Base-by-base conservation (phyloP, 1,140 invertebrate species). In the Drosophila virilis region DNA sequence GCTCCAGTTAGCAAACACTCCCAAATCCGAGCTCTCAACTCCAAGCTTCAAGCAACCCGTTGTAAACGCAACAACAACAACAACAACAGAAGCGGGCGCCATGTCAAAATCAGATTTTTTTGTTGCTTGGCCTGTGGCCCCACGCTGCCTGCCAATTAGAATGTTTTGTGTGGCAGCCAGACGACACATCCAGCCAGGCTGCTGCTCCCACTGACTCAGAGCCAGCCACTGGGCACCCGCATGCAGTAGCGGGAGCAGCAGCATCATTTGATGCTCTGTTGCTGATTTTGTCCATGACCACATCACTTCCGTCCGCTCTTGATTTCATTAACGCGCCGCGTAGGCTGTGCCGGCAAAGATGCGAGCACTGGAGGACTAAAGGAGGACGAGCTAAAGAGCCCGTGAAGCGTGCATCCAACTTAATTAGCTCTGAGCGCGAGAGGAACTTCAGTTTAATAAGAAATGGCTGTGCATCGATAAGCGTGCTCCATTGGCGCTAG, bases 221-320 rank as follows among this genome's bases (percentile, higher is more conserved):
- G 3, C 22, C 22, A 40, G 3, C 22, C 22, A 28, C 17, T 43
- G 22, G 12, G 54, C 54, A 57, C 38, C 35, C 35, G 37, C 28
- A 22, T 22, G 22, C 22, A 22, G 22, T 2, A 22, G 22, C 2
- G 3, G 22, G 22, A 28, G 22, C 22, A 28, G 22, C 22, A 28
- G 22, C 22, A 48, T 42, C 33, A 54, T 35, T 37, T 37, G 22
- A 12, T 32, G 54, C 17, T 38, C 45, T 60, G 64, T 54, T 52
- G 69, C 51, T 50, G 28, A 46, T 59, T 59, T 45, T 42, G 62
- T 43, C 43, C 75, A 70, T 73, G 68, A 46, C 42, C 45, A 54
- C 78, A 61, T 81, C 78, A 81, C 78, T 80, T 80, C 73, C 78
- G 76, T 78, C 65, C 61, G 78, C 78, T 80, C 78, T 80, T 80